Conservation (phyloP, 2,113 vertebrate species). For the Oreochromis niloticus region DNA sequence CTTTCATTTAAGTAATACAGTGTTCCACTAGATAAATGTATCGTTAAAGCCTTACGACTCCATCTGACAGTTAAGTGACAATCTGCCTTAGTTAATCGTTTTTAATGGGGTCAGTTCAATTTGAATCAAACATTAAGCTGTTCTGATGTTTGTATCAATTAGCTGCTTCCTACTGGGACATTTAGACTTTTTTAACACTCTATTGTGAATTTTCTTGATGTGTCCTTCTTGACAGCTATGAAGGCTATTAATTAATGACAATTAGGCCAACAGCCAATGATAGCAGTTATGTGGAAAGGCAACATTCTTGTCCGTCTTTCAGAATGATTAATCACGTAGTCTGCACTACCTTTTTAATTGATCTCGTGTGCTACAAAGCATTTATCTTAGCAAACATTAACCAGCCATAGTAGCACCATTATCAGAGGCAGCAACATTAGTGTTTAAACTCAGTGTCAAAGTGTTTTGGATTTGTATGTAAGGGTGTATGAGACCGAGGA, state of each 20-base stretch:
- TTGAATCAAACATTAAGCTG: background rate
- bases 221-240: conserved; percentile 13
- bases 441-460: background rate
- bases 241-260: conserved; percentile 37
- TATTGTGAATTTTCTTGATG: background rate
- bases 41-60: background rate
- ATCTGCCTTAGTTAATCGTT: background rate
- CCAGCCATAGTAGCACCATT: background rate
- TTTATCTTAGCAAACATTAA: conserved; percentile 3
- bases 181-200: conserved; percentile 13
- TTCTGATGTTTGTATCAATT: background rate
- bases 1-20: background rate
- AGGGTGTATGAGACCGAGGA: background rate
- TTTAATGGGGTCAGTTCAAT: background rate
- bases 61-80: background rate
- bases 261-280: conserved; percentile 29
- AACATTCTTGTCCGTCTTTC: background rate
- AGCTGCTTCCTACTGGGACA: background rate
- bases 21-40: background rate
- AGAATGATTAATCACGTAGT: conserved; percentile 23
- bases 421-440: background rate
- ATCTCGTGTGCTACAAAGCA: background rate
- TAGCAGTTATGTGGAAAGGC: background rate
- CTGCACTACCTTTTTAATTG: background rate
- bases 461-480: background rate